These are phyloP conservation scores for Chaenogobius annularis DNA, from an alignment of 2,113 vertebrate species.

Conservation along the genomic window DNA sequence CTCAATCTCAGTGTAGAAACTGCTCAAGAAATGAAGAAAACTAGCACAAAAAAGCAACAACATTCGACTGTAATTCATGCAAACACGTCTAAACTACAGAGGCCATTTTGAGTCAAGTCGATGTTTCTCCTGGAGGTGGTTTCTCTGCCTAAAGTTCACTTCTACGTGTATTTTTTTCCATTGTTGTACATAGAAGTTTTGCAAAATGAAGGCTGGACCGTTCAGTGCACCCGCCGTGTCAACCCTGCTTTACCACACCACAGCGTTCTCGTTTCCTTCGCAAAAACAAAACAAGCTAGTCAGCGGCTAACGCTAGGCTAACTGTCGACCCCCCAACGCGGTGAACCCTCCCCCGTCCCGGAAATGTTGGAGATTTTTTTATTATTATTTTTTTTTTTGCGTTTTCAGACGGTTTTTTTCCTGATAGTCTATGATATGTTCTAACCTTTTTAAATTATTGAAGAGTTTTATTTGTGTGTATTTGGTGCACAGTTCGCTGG, in stretches of 20 bases:
- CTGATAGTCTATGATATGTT: constrained; percentile 56
- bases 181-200: constrained; percentile 71
- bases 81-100: too few relatives aligned
- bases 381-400: constrained; percentile 29
- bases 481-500: constrained; percentile 70
- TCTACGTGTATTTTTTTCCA: constrained; percentile 70
- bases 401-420: constrained; percentile 55
- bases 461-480: constrained; percentile 69
- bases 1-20: too few relatives aligned
- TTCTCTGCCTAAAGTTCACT: not conserved
- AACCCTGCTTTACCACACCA: constrained; percentile 73
- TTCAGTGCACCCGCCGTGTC: constrained; percentile 64
- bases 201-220: constrained; percentile 60
- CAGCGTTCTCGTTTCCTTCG: constrained; percentile 55
- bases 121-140: not conserved
- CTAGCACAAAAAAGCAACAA: too few relatives aligned
- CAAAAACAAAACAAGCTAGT: constrained; percentile 64
- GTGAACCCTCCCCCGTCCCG: not conserved
- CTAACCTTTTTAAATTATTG: constrained; percentile 68
- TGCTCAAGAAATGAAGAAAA: too few relatives aligned
- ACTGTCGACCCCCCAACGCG: constrained; percentile 26
- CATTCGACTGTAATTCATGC: too few relatives aligned
- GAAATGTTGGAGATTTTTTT: constrained; percentile 11
- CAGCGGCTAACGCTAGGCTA: constrained; percentile 53
- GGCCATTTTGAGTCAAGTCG: too few relatives aligned